Conservation (phyloP, 2,797 vertebrate genomes). For the Discoglossus pictus region DNA sequence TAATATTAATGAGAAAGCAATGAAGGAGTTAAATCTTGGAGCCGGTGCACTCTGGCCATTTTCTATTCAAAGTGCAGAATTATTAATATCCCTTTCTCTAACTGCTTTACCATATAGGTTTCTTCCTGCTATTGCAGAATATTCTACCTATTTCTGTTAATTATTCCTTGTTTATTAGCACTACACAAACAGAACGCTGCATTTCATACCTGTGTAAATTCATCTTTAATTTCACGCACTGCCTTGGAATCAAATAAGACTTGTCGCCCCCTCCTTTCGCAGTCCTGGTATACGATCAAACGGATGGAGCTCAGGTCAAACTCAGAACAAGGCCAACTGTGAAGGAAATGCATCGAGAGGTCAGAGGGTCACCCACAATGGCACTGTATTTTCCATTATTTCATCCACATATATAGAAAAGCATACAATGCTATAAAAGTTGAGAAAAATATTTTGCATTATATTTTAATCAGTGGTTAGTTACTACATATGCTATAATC, state of each 20-base stretch:
- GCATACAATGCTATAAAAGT: no score
- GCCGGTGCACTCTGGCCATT: no score
- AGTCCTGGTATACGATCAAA: conserved; percentile 85
- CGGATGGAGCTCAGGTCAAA: conserved; percentile 82
- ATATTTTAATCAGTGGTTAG: no score
- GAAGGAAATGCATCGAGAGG: conserved; percentile 49
- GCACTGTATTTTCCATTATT: no score
- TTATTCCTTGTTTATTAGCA: not conserved
- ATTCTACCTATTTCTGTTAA: no score
- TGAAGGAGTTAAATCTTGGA: no score
- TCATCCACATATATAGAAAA: no score
- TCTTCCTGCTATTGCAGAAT: no score
- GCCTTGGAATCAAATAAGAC: conserved; percentile 87
- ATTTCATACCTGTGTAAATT: conserved; percentile 69
- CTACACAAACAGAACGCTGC: not conserved
- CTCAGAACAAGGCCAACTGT: conserved; percentile 79
- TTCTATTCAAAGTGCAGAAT: no score
- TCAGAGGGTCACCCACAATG: not conserved
- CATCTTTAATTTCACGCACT: conserved; percentile 72
- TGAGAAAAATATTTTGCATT: not conserved
- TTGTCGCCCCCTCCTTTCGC: conserved; percentile 83
- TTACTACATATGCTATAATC: not conserved
- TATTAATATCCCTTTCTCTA: no score
- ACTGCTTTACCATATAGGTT: no score
- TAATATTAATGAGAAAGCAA: no score